Conservation (phyloP, 2,888 invertebrate species). For the Erpobdella octoculata region DNA sequence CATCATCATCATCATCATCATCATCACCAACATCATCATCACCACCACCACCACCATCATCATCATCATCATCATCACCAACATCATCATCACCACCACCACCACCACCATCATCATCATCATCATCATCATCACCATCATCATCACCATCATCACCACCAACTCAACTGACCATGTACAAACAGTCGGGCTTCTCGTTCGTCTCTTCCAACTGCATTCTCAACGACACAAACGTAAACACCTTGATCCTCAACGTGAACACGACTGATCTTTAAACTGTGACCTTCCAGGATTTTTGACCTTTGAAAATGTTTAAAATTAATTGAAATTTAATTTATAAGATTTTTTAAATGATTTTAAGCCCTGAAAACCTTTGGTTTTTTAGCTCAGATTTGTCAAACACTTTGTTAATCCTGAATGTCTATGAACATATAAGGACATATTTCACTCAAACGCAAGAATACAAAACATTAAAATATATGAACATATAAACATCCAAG, state of each 20-base stretch:
- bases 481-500: no score
- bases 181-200: slow-evolving; percentile 75
- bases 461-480: no score
- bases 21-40: neutral
- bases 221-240: slow-evolving; percentile 37
- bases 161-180: slow-evolving; percentile 78
- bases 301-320: no score
- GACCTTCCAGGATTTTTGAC: slow-evolving; percentile 15
- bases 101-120: slow-evolving; percentile 3
- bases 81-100: neutral
- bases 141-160: neutral
- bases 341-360: neutral
- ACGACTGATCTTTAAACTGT: neutral
- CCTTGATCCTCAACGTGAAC: slow-evolving; percentile 35
- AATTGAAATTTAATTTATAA: no score
- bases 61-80: neutral
- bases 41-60: neutral
- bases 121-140: slow-evolving; percentile 15
- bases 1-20: neutral
- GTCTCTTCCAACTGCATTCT: slow-evolving; percentile 53
- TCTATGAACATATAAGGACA: no score
- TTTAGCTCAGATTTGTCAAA: neutral
- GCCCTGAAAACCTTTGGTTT: neutral
- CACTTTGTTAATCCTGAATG: no score
- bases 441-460: no score